Evolutionary conservation across 2,888 invertebrate genomes (phyloP), one percentile per base, ranked within the genome.

Genomic region (Ligdia adustata): DNA sequence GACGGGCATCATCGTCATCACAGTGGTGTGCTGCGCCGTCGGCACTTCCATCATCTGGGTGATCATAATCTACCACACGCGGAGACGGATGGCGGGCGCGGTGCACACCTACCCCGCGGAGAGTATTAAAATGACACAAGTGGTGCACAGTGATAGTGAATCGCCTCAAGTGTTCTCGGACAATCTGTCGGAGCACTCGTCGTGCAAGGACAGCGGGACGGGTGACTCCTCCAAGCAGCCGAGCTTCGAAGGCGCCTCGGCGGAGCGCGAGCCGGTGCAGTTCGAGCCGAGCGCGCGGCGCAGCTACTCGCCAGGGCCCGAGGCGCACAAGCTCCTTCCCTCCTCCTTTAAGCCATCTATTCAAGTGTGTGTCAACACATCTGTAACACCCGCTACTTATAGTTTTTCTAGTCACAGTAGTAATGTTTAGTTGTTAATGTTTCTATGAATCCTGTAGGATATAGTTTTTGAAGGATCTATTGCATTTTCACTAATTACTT

Each of bases 31-130:
- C 79, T 96, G 97, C 83, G 95, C 97, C 39, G 96, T 98, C 9
- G 94, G 95, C n/a, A 98, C 97, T 4, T 97, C 97, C 0, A 92
- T 96, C 9, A 93, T 97, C 39, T 98, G 98, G 97, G 96, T 97
- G 34, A 94, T 97, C 42, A 96, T 97, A 55, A 97, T 97, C 66
- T 97, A 96, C 79, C 95, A 96, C 72, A 96, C 96, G 2, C 91
- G 96, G 53, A 93, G 94, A 79, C 92, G 93, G 18, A 88, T 92
- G 79, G 90, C 91, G 32, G 82, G 90, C 52, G 78, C 90, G 41
- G 85, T 91, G 57, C 86, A 81, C 50, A 80, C 79, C 33, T 91
- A 78, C 72, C 83, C 87, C 52, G 72, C 87, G 56, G 87, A 89
- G 72, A 80, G 76, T 73, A 82, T 85, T 62, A 87, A 86, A 79